Conservation (phyloP, 2,797 vertebrate species). For the Thalassophryne amazonica region DNA sequence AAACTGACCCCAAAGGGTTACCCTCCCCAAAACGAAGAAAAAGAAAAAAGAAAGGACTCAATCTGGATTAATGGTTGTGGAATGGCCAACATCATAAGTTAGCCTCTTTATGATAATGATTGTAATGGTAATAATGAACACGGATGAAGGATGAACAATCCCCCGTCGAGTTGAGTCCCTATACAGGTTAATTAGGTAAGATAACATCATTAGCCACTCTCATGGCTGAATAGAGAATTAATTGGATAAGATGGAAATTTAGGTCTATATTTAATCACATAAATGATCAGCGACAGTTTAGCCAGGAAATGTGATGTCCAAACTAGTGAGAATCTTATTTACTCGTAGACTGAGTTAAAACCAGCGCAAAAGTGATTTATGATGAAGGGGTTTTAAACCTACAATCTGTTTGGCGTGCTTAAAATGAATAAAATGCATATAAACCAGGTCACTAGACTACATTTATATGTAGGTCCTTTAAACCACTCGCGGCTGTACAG, state of each 20-base stretch:
- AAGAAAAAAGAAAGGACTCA: constrained; percentile 57
- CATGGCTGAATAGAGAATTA: constrained; percentile 79
- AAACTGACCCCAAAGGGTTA: constrained; percentile 75
- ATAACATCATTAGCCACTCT: constrained; percentile 87
- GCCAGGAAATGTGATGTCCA: constrained; percentile 61
- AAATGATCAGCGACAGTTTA: constrained; percentile 75
- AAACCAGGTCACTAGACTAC: no score
- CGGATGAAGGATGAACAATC: constrained; percentile 81
- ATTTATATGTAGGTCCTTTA: no score
- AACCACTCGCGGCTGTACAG: no score
- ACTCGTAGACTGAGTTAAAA: constrained; percentile 67
- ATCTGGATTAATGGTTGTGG: constrained; percentile 77
- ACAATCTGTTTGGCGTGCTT: no score
- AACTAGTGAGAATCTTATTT: constrained; percentile 75
- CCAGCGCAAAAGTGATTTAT: constrained; percentile 38
- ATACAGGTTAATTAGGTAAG: constrained; percentile 88
- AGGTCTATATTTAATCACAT: constrained; percentile 81
- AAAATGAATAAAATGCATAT: no score
- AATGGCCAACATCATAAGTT: constrained; percentile 76
- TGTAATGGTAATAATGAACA: constrained; percentile 83
- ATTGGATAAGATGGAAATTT: constrained; percentile 81
- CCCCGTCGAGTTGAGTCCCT: constrained; percentile 80
- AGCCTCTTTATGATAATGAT: constrained; percentile 79
- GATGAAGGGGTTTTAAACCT: constrained; percentile 24
- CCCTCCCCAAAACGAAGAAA: constrained; percentile 31